Evolutionary conservation across 2,888 invertebrate species (phyloP), one percentile per base, ranked within the genome.

Genomic region (Antheraea yamamai): DNA sequence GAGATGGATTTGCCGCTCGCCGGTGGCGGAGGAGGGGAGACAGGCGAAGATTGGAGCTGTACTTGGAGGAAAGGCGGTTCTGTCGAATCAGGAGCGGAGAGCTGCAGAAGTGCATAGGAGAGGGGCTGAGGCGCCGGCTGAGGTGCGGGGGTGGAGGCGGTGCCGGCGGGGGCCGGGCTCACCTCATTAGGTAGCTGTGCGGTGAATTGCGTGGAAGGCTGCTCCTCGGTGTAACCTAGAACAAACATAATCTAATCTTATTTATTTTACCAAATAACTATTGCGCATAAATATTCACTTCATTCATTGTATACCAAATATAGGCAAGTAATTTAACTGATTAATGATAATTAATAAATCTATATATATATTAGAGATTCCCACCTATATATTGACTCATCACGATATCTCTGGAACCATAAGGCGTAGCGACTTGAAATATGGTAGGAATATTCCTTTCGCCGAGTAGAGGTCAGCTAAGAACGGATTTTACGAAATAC

Each of bases 141-240:
- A 81, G 95, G 84, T 77, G 87, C 86, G 76, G 84, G 82, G 78
- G 83, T 81, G 82, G 84, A 77, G 84, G 88, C 85, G 82, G 95
- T 86, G 94, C 84, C 86, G 85, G 88, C 85, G 82, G 95, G 85
- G 94, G 96, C 95, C 96, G 96, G 89, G 96, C 95, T 96, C 90
- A 96, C 95, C 94, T 96, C 96, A 87, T 95, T 93, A 85, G 97
- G 96, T 89, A 97, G 96, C 95, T 96, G 97, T 85, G 97, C 96
- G 85, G 97, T 96, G 95, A 97, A 97, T 92, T 96, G 97, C 88
- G 97, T 96, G 92, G 97, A 96, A 91, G 97, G 96, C 91, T 97
- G 95, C 92, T 97, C 97, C 90, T 97, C 97, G 89, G 96, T 96
- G 95, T 97, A 97, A 87, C 97, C 97, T 97, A 96, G 10, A 77